Base-by-base conservation (phyloP, 2,113 vertebrate genomes). In the Gorsachius goisagi region DNA sequence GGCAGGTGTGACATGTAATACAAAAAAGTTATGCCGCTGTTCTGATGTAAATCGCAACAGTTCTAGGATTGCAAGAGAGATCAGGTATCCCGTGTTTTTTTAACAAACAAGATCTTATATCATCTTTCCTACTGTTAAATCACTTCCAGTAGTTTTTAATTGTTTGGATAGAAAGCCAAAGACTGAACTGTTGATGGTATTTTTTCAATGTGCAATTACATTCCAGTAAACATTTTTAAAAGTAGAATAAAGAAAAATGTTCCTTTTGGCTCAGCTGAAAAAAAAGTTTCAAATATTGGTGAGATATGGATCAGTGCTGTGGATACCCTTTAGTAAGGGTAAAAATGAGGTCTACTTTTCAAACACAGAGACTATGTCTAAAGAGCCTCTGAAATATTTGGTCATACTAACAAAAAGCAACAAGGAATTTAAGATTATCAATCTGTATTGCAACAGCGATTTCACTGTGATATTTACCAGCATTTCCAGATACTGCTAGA, bases 31-130 rank as follows among this genome's bases (percentile, higher is more conserved):
- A 72, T 26, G 24, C 11, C 32, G 67, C 27, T 62, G 22, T 45
- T 94, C 41, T 64, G 35, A 66, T 50, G 68, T n/a, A 21, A 86
- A 67, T 62, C 2, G 2, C 77, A 88, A 24, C 11, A 85, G 15
- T 22, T 94, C 13, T 26, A 58, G 21, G 39, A 69, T 6, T 55
- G 27, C 3, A 3, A 79, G 27, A 85, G 15, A 41, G 18, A 52
- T 0, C 0, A 0, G 6, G 45, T 72, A 76, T 62, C 35, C 76
- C 59, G 27, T 20, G 15, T 24, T 45, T 66, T 66, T 7, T 12
- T 59, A 9, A 44, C 75, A 90, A 90, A 76, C 11, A 76, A 50
- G 8, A 13, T 33, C 15, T 69, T 80, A 2, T 2, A 62, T 12
- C 19, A 53, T 35, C 35, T n/a, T 60, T 68, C 33, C 24, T 16